Base-by-base conservation (phyloP, 1,140 invertebrate genomes). In the Drosophila setifemur region DNA sequence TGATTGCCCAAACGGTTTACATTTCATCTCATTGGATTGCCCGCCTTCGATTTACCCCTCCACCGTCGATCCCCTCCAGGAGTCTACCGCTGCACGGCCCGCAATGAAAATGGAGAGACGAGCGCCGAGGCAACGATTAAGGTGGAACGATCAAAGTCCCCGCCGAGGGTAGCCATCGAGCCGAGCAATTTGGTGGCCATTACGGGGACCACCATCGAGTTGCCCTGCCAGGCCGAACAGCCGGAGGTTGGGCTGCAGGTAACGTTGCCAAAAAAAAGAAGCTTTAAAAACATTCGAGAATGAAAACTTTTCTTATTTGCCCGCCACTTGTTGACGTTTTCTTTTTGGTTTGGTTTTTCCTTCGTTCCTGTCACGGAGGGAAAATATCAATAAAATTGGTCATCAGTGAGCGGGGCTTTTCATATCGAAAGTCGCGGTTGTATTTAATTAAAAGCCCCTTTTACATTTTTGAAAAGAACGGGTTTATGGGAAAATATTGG, bases 191-290 rank as follows among this genome's bases (percentile, higher is more conserved):
- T 96, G 57, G 94, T 95, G 79, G 95, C 93, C 16, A 92, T 93
- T 72, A 90, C 92, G 18, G 95, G 95, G 26, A 93, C 93, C 18
- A 94, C 93, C 18, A 93, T 97, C 14, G 95, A 96, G 87, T 88
- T 98, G 44, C 94, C 95, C 0, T 98, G 97, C 86, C 93, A 94
- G 73, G 94, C 95, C 2, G 93, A 94, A 60, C 96, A 96, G n/a
- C 92, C 93, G n/a, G 96, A 96, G 1, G 96, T 96, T 0, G 91
- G 92, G 28, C 95, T 96, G 11, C 90, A 91, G 25, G 93, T 97
- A 37, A 71, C 42, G 26, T 29, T 29, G 52, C 49, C 73, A n/a
- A n/a, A n/a, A n/a, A n/a, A n/a, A n/a, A n/a, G n/a, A n/a, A n/a
- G n/a, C n/a, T n/a, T n/a, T n/a, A n/a, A n/a, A n/a, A n/a, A n/a